phyloP scores from a whole-genome alignment of 2,113 vertebrate species.

The Chlamydotis undulata region DNA sequence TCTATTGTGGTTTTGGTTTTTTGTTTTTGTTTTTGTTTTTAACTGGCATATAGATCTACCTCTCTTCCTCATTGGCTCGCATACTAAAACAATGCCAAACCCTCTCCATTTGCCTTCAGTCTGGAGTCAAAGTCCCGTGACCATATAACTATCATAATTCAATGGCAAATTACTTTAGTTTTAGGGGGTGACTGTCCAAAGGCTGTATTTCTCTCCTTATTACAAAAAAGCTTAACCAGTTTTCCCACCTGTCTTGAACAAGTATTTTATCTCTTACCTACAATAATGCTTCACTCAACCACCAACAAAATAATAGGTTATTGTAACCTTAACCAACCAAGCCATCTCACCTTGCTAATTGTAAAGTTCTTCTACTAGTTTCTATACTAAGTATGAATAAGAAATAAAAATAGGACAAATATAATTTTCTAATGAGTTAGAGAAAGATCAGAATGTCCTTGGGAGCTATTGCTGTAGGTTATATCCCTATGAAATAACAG shows the following conservation, averaged over 20 bases:
- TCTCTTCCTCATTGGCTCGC: neutral
- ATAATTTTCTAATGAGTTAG: conserved; percentile 1
- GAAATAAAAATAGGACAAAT: conserved; percentile 28
- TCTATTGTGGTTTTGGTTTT: neutral
- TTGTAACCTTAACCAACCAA: neutral
- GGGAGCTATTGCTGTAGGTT: neutral
- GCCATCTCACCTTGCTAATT: neutral
- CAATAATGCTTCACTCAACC: neutral
- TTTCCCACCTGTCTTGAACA: neutral
- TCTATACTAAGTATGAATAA: conserved; percentile 21
- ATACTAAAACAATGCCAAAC: neutral
- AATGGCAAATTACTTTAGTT: neutral
- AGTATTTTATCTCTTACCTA: neutral
- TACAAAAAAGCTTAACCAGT: neutral
- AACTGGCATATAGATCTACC: neutral
- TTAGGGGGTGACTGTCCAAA: neutral
- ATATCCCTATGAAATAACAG: neutral
- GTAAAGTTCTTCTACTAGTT: neutral
- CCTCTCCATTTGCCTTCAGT: neutral
- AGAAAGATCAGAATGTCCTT: conserved; percentile 21
- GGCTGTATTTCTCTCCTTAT: neutral
- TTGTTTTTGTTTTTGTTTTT: neutral
- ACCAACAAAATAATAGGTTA: neutral
- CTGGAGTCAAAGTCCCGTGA: neutral
- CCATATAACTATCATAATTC: neutral